These are phyloP conservation scores for Bergia sp. DNA, from an alignment of 92 coral and sea anemone species.

Conservation along the genomic window DNA sequence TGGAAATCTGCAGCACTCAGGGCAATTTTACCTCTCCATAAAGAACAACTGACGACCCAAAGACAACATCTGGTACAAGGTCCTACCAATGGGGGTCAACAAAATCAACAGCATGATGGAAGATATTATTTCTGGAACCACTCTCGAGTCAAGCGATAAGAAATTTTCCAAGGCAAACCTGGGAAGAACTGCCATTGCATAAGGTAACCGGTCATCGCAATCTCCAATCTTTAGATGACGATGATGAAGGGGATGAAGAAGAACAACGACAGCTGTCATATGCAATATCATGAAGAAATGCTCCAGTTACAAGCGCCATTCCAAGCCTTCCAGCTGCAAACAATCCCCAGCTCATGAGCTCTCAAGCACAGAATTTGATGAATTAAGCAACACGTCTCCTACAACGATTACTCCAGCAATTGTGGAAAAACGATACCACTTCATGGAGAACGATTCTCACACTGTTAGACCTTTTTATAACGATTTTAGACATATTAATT, in stretches of 20 bases:
- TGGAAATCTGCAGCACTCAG: neutral
- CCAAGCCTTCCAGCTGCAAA: too few species aligned
- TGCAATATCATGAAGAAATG: neutral
- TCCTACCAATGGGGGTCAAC: too few species aligned
- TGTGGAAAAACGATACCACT: too few species aligned
- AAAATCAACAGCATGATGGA: too few species aligned
- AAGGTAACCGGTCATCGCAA: slow-evolving; percentile 50
- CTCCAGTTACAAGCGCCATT: neutral
- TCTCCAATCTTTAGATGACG: slow-evolving; percentile 23
- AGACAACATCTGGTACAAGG: neutral
- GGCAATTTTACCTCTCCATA: slow-evolving; percentile 60
- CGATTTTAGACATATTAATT: too few species aligned
- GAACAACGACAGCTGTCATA: neutral
- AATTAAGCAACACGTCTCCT: neutral
- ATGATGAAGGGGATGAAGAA: slow-evolving; percentile 59
- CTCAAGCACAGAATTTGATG: slow-evolving; percentile 60
- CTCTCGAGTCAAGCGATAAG: too few species aligned
- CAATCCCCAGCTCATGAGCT: slow-evolving; percentile 41
- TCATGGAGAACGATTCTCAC: too few species aligned
- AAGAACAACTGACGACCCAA: slow-evolving; percentile 31
- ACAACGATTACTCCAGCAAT: too few species aligned
- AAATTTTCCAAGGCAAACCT: slow-evolving; percentile 50
- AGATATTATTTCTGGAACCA: too few species aligned
- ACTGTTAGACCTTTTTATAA: too few species aligned
- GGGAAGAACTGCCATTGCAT: slow-evolving; percentile 46